These are phyloP conservation scores for Cynaeus angustus DNA, from an alignment of 2,888 invertebrate genomes.

Conservation along the genomic window DNA sequence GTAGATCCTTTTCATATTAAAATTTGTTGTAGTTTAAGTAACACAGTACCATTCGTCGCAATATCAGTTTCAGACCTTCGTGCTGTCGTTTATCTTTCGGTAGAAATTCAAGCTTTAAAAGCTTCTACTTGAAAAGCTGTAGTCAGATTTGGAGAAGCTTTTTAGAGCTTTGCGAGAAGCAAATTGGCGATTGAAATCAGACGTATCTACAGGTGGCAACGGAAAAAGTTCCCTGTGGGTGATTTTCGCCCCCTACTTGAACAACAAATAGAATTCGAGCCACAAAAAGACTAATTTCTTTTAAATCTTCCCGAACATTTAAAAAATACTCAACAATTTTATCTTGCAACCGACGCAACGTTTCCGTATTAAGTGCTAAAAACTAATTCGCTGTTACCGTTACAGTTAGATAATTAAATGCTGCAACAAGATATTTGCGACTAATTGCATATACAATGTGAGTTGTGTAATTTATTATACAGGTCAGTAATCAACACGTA, in stretches of 20 bases:
- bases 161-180: constrained; percentile 31
- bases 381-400: constrained; percentile 41
- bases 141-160: constrained; percentile 31
- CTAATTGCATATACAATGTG: constrained; percentile 41
- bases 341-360: neutral
- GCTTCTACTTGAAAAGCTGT: constrained; percentile 16
- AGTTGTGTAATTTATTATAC: constrained; percentile 43
- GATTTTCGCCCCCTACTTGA: constrained; percentile 51
- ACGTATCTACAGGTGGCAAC: constrained; percentile 60
- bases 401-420: constrained; percentile 48
- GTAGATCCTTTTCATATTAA: neutral
- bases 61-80: neutral
- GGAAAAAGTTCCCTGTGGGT: constrained; percentile 56
- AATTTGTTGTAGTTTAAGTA: neutral
- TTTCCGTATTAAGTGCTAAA: constrained; percentile 29
- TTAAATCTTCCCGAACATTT: neutral
- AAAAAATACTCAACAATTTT: constrained; percentile 8
- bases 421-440: constrained; percentile 35
- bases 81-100: constrained; percentile 11
- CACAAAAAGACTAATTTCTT: neutral
- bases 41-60: neutral
- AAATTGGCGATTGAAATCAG: constrained; percentile 59
- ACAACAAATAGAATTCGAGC: constrained; percentile 53
- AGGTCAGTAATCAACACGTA: constrained; percentile 46
- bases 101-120: constrained; percentile 32